Evolutionary conservation across 2,888 invertebrate species (phyloP).

Genomic region (Scaptomyza flava): DNA sequence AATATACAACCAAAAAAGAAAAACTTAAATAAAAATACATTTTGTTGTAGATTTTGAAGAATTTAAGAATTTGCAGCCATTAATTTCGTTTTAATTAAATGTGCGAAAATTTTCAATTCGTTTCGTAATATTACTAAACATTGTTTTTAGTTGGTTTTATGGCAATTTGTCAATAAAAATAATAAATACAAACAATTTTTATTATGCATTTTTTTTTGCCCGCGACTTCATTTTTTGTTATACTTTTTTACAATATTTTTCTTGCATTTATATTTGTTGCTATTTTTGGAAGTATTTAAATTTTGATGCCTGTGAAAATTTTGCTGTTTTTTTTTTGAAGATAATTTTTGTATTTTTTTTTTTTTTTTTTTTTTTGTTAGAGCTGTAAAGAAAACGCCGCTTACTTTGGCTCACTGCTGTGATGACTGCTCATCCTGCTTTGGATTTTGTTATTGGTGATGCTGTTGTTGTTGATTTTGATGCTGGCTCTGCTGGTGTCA

Average conservation of each 20-base stretch:
- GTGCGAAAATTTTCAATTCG: constrained; percentile 14
- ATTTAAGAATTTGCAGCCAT: constrained; percentile 2
- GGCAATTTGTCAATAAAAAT: not conserved
- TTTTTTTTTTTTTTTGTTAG: constrained; percentile 3
- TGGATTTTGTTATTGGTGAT: constrained; percentile 29
- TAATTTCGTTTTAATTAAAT: not conserved
- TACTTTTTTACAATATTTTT: not conserved
- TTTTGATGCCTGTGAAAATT: constrained; percentile 1
- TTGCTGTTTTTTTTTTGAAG: constrained; percentile 1
- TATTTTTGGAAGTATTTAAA: not conserved
- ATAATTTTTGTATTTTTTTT: constrained; percentile 2
- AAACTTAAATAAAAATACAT: constrained; percentile 11
- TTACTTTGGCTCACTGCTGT: constrained; percentile 62
- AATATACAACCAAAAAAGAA: constrained; percentile 6
- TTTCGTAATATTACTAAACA: constrained; percentile 1
- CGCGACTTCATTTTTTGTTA: not conserved
- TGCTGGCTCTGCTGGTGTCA: not conserved
- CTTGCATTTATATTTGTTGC: not conserved
- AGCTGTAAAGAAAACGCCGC: constrained; percentile 45
- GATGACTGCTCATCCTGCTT: constrained; percentile 41
- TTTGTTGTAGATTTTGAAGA: not conserved
- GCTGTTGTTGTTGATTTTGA: constrained; percentile 11
- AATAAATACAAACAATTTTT: not conserved
- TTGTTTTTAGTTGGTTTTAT: not conserved
- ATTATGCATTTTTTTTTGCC: too few relatives aligned